A percentile compares a stretch with the other conserved stretches of the same genome.
These are phyloP conservation scores for Emesis castigata DNA, from an alignment of 2,888 invertebrate genomes.

Conservation along the genomic window DNA sequence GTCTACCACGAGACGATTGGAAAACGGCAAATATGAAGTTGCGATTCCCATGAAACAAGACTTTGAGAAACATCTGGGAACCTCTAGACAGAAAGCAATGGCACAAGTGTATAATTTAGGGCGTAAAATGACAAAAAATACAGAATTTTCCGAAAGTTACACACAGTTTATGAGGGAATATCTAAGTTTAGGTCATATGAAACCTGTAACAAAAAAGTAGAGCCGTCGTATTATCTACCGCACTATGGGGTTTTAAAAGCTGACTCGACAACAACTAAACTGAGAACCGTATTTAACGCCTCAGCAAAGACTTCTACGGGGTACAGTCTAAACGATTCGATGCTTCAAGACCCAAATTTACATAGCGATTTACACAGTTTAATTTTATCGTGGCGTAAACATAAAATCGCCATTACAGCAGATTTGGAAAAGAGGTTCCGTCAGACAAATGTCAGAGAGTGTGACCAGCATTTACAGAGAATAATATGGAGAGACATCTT, in stretches of 20 bases:
- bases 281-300: conserved; percentile 15
- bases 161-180: conserved; percentile 14
- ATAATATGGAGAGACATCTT: too few species aligned
- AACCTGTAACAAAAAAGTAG: neutral
- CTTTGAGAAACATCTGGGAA: neutral
- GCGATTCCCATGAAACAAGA: conserved; percentile 12
- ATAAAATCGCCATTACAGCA: conserved; percentile 9
- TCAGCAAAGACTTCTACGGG: conserved; percentile 10
- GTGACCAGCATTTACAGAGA: conserved; percentile 6
- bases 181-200: conserved; percentile 4
- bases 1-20: neutral
- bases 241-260: conserved; percentile 3
- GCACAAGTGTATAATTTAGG: conserved; percentile 11
- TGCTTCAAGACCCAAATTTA: neutral
- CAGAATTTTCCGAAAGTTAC: conserved; percentile 5
- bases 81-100: neutral
- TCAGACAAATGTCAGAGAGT: neutral
- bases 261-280: conserved; percentile 18
- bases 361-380: conserved; percentile 8
- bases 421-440: conserved; percentile 3
- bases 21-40: conserved; percentile 5
- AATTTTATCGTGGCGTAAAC: conserved; percentile 13
- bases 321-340: conserved; percentile 4
- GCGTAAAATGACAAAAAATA: neutral
- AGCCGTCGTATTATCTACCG: conserved; percentile 9